Conservation (phyloP, 2,888 invertebrate genomes). For the Mythimna ferrago region DNA sequence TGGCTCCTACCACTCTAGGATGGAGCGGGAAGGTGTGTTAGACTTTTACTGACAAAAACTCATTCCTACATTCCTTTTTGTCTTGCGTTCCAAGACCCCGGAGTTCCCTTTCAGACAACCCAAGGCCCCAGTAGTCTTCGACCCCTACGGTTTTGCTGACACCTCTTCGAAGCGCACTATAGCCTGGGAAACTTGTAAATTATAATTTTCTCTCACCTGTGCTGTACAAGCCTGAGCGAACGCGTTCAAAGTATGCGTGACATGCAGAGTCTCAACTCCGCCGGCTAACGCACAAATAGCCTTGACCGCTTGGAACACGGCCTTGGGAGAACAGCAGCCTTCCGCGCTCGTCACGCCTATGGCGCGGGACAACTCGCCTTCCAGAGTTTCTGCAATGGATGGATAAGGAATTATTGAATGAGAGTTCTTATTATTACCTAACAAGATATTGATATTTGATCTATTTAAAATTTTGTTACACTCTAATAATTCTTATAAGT, state of each 20-base stretch:
- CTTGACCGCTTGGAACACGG: slow-evolving; percentile 97
- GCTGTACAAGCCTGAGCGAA: slow-evolving; percentile 91
- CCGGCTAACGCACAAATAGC: slow-evolving; percentile 97
- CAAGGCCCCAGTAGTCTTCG: no score
- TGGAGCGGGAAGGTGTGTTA: no score
- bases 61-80: no score
- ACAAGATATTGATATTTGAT: no score
- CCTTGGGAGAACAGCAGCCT: slow-evolving; percentile 85
- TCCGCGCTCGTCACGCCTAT: slow-evolving; percentile 92
- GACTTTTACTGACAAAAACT: no score
- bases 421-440: background rate
- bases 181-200: background rate
- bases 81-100: no score
- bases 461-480: no score
- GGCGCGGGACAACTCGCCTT: slow-evolving; percentile 95
- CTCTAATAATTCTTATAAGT: no score
- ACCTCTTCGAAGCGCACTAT: no score
- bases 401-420: slow-evolving; percentile 13
- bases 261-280: slow-evolving; percentile 96
- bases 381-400: slow-evolving; percentile 92
- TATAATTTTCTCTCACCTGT: slow-evolving; percentile 75
- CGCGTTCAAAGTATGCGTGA: slow-evolving; percentile 94
- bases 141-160: no score
- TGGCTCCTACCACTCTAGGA: no score
- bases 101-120: no score